Evolutionary conservation across 2,113 vertebrate species (phyloP), one percentile per base, ranked within the genome.

Genomic region (Neogobius melanostomus): DNA sequence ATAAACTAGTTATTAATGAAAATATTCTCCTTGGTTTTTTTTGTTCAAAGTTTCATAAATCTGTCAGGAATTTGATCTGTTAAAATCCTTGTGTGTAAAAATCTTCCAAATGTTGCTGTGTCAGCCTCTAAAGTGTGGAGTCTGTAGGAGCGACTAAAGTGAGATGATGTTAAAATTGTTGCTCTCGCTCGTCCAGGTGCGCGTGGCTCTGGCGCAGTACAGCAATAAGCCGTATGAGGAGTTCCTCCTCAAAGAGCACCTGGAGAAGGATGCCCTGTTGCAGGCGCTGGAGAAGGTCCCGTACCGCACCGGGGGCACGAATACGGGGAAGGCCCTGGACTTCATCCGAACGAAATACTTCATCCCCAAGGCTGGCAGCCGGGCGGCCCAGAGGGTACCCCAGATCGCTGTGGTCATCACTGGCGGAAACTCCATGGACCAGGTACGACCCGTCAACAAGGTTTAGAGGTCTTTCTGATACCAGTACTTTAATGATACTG

Each of bases 371-470:
- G 86, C 83, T 0, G 93, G 92, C 2, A 94, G 92, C 75, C 83
- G 91, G 44, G 76, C 72, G 11, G 57, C 15, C 45, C 73, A 87
- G 12, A 80, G 80, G 0, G 85, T 94, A 15, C 93, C 94, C 15
- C 94, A 96, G 84, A 79, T 95, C 52, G 85, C 88, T 2, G 90
- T 96, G 68, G 71, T 96, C 49, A 81, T 96, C 79, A 95, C 93
- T 0, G 91, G 94, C 1, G 93, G 94, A 0, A 90, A 90, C 4
- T 95, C 94, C 0, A 21, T 14, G 0, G 28, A 36, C 28, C 3
- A 36, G 28, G 28, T 36, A 36, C 28, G 1, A 36, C 28, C 3
- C 28, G 4, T 36, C 28, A 4, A 5, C 1, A 36, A 36, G 28
- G 28, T 36, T 36, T 36, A 36, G 28, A 36, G 28, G 28, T 36